Evolutionary conservation across 1,140 invertebrate species (phyloP).

Genomic region (Pseudachorutes palmiensis): DNA sequence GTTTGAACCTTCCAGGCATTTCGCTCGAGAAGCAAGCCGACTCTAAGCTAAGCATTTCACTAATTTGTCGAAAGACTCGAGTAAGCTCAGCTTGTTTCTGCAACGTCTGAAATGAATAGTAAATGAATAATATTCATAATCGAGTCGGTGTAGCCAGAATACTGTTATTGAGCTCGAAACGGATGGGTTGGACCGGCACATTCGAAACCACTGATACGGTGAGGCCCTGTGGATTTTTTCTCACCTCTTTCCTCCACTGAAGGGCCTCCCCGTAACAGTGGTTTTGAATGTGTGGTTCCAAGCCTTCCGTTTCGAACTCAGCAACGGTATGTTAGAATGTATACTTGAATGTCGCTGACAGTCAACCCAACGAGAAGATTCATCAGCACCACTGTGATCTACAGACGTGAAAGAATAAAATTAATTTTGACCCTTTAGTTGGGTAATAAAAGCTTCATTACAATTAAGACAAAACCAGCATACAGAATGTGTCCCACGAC

Average conservation of each 20-base stretch:
- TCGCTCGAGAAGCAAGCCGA: conserved; percentile 10
- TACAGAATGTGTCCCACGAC: conserved; percentile 66
- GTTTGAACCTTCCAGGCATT: not conserved
- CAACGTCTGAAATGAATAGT: not conserved
- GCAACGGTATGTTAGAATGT: not conserved
- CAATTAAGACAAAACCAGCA: conserved; percentile 63
- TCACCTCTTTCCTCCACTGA: not conserved
- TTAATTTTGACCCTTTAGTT: not conserved
- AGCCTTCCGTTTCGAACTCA: not conserved
- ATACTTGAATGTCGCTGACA: conserved; percentile 56
- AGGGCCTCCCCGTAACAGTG: too few relatives aligned
- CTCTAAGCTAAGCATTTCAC: conserved; percentile 14
- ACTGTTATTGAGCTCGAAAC: not conserved
- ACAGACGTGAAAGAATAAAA: not conserved
- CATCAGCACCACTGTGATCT: conserved; percentile 61
- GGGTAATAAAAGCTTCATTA: conserved; percentile 29
- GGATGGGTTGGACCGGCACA: too few relatives aligned
- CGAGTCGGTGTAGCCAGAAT: not conserved
- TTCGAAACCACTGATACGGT: not conserved
- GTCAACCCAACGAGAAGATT: conserved; percentile 73
- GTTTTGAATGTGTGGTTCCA: too few relatives aligned
- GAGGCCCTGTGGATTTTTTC: not conserved
- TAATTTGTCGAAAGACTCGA: conserved; percentile 16
- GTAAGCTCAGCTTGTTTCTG: conserved; percentile 18
- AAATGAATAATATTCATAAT: not conserved